Conservation (phyloP, 2,888 invertebrate species). For the Tipula lateralis region DNA sequence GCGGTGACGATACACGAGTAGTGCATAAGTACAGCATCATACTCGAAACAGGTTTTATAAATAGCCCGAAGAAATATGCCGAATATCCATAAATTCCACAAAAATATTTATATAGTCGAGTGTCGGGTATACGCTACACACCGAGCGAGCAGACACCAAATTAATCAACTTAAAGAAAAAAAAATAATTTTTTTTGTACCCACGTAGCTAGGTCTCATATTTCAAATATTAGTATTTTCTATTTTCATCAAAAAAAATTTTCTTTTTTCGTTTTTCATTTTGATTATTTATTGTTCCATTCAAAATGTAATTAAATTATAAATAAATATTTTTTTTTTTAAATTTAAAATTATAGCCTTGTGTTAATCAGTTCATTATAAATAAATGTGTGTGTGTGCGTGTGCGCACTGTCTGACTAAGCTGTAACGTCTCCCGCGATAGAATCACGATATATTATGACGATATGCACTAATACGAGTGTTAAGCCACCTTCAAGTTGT, state of each 20-base stretch:
- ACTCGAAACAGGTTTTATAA: neutral
- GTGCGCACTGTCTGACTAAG: neutral
- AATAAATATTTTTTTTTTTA: neutral
- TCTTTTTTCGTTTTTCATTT: neutral
- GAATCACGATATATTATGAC: neutral
- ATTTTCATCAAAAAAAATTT: neutral
- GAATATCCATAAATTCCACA: neutral
- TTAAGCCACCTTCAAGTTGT: neutral
- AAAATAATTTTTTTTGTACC: neutral
- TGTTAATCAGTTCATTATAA: neutral
- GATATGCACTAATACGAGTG: neutral
- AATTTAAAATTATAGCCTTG: neutral
- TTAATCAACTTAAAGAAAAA: slow-evolving; percentile 20
- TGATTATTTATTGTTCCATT: slow-evolving; percentile 9
- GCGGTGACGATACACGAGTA: neutral
- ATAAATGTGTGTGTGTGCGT: neutral
- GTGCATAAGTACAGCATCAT: neutral
- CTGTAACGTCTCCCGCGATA: neutral
- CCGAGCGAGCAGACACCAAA: slow-evolving; percentile 11
- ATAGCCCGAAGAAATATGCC: neutral
- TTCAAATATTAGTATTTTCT: slow-evolving; percentile 6
- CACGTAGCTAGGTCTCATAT: slow-evolving; percentile 12
- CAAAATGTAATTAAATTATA: neutral
- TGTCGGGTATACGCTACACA: neutral
- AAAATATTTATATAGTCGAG: neutral